These are phyloP conservation scores for Hyla sarda DNA, from an alignment of 2,113 vertebrate species.

Conservation along the genomic window DNA sequence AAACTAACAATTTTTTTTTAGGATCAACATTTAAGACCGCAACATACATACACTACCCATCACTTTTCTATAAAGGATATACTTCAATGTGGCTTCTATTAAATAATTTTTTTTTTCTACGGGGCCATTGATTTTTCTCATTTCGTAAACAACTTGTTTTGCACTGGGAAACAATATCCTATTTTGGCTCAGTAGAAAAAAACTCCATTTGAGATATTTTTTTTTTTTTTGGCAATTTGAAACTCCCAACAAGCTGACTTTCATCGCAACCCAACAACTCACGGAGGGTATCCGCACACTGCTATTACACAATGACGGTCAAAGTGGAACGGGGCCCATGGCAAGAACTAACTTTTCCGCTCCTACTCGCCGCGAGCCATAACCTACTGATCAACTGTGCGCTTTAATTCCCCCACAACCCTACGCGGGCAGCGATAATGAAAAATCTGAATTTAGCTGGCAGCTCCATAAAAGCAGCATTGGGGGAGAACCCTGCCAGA, in stretches of 20 bases:
- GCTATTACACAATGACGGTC: not conserved
- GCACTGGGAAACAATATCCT: not conserved
- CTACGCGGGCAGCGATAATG: slow-evolving; percentile 32
- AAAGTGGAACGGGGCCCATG: not conserved
- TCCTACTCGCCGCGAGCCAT: not conserved
- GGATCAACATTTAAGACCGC: too few relatives aligned
- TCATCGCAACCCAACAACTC: not conserved
- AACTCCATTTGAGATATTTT: not conserved
- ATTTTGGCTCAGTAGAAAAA: not conserved
- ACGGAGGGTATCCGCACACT: not conserved
- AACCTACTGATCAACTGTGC: slow-evolving; percentile 10
- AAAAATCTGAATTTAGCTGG: slow-evolving; percentile 40
- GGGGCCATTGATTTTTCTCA: too few relatives aligned
- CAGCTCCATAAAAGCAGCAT: slow-evolving; percentile 38
- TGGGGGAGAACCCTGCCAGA: slow-evolving; percentile 39
- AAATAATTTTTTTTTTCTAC: not conserved
- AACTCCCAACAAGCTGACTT: not conserved
- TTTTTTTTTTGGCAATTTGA: not conserved
- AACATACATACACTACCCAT: too few relatives aligned
- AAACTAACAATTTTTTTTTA: too few relatives aligned
- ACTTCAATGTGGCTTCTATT: not conserved
- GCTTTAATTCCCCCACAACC: slow-evolving; percentile 23
- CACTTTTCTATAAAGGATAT: not conserved
- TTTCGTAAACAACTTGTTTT: slow-evolving; percentile 5
- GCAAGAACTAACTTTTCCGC: slow-evolving; percentile 12